Percentiles rank a stretch among this genome's conserved stretches.
Evolutionary conservation across 2,888 invertebrate genomes (phyloP).

Genomic region (Drosophila peninsularis): DNA sequence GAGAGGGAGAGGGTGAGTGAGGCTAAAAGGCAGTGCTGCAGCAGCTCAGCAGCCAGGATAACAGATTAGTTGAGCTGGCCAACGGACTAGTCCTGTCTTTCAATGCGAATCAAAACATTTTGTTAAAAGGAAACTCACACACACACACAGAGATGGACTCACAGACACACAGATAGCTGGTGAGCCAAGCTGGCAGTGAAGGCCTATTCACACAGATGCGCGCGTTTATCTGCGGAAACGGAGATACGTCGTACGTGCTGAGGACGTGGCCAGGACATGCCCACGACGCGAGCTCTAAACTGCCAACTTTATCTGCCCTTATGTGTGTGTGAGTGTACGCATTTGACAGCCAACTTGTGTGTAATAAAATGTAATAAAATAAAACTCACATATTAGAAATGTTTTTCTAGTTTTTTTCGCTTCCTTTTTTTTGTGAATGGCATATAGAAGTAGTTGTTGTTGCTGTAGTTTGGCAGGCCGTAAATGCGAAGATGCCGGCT

Average conservation of each 20-base stretch:
- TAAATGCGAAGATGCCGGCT: conserved; percentile 48
- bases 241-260: conserved; percentile 72
- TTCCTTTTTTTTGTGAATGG: conserved; percentile 2
- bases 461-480: conserved; percentile 39
- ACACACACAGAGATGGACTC: conserved; percentile 14
- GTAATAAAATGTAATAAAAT: conserved; percentile 80
- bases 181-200: conserved; percentile 18
- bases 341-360: conserved; percentile 75
- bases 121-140: conserved; percentile 70
- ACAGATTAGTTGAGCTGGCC: conserved; percentile 76
- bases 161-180: neutral
- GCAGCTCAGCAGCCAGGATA: conserved; percentile 58
- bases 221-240: conserved; percentile 79
- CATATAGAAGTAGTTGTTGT: conserved; percentile 25
- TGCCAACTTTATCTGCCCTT: conserved; percentile 55
- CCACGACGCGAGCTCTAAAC: conserved; percentile 56
- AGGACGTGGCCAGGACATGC: conserved; percentile 67
- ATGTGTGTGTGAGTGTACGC: conserved; percentile 46
- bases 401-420: conserved; percentile 49
- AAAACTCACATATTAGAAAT: conserved; percentile 78
- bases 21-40: conserved; percentile 14
- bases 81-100: conserved; percentile 59
- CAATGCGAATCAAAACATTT: conserved; percentile 77
- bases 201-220: conserved; percentile 73
- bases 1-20: neutral